These are phyloP conservation scores for Galerucella nymphaeae DNA, from an alignment of 2,888 invertebrate genomes.

Conservation along the genomic window DNA sequence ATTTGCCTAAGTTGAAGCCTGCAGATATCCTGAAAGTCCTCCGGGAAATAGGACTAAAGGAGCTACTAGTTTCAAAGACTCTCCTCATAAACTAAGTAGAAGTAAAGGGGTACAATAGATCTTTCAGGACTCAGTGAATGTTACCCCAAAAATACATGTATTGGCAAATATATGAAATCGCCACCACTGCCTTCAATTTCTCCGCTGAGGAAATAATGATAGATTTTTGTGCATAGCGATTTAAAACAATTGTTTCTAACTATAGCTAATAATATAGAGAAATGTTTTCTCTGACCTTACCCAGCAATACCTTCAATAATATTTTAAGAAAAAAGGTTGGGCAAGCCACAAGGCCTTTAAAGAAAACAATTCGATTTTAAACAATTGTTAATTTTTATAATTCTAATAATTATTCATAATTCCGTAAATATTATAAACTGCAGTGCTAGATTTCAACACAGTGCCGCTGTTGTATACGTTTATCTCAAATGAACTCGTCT, in stretches of 20 bases:
- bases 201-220: constrained; percentile 20
- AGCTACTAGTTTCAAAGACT: too few relatives aligned
- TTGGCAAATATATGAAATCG: not conserved
- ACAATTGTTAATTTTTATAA: not conserved
- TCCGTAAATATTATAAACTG: too few relatives aligned
- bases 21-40: too few relatives aligned
- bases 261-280: constrained; percentile 24
- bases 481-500: too few relatives aligned
- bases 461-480: too few relatives aligned
- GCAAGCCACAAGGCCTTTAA: not conserved
- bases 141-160: too few relatives aligned
- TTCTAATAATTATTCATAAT: not conserved
- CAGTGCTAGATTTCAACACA: too few relatives aligned
- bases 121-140: too few relatives aligned
- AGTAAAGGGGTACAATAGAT: too few relatives aligned
- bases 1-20: too few relatives aligned
- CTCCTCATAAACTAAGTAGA: too few relatives aligned
- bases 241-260: constrained; percentile 27
- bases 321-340: constrained; percentile 9
- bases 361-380: not conserved
- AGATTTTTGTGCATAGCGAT: constrained; percentile 19
- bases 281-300: constrained; percentile 18
- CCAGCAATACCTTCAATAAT: not conserved
- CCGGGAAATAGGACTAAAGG: too few relatives aligned
- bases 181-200: not conserved